Conservation (phyloP, 1,140 invertebrate genomes). For the Drosophila pallidifrons region DNA sequence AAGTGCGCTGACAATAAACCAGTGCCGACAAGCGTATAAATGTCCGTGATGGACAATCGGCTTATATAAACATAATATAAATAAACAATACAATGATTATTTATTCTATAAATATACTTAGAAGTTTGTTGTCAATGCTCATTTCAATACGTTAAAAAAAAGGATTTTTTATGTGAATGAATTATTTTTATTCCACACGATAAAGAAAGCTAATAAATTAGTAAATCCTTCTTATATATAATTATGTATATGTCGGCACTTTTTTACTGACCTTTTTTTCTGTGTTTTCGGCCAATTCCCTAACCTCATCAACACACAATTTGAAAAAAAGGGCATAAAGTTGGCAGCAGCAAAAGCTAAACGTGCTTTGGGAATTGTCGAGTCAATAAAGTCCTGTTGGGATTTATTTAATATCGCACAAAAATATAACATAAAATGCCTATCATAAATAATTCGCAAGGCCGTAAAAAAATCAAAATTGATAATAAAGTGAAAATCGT, state of each 20-base stretch:
- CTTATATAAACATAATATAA: not conserved
- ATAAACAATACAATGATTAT: not conserved
- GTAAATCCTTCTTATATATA: constrained; percentile 22
- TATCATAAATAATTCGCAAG: constrained; percentile 66
- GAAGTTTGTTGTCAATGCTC: not conserved
- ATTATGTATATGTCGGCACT: constrained; percentile 33
- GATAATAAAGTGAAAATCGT: constrained; percentile 74
- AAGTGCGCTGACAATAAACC: constrained; percentile 59
- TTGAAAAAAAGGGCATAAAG: constrained; percentile 15
- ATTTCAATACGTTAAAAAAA: not conserved
- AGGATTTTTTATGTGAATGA: not conserved
- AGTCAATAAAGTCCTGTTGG: constrained; percentile 68
- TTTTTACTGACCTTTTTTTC: not conserved
- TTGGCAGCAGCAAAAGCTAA: not conserved
- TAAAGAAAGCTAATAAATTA: not conserved
- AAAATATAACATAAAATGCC: constrained; percentile 42
- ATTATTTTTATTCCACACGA: not conserved
- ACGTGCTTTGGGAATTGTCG: constrained; percentile 52
- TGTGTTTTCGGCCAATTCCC: not conserved
- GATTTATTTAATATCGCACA: constrained; percentile 74
- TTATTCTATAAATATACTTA: not conserved
- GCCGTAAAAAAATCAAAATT: constrained; percentile 66
- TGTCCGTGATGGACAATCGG: constrained; percentile 44
- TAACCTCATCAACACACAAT: not conserved
- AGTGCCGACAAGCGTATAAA: constrained; percentile 53